A percentile compares a stretch with the other conserved stretches of the same genome.
phyloP scores from a whole-genome alignment of 1,140 invertebrate species.

The Hyposmocoma kahamanoa region DNA sequence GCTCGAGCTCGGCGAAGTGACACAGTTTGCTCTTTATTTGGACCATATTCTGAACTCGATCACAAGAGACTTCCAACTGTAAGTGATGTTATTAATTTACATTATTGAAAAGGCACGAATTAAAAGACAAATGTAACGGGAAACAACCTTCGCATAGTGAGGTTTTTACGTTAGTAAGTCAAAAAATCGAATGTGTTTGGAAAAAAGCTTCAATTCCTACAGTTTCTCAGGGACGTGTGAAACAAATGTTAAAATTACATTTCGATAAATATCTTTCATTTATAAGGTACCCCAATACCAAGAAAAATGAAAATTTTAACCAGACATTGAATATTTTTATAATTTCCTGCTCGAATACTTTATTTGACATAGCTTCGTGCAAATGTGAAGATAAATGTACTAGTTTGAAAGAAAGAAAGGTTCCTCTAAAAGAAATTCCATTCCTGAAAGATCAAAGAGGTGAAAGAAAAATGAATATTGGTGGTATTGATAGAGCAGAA shows the following conservation, averaged over 20 bases:
- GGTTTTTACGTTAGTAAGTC: background rate
- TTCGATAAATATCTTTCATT: background rate
- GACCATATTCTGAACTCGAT: background rate
- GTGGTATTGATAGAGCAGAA: background rate
- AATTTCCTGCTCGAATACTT: background rate
- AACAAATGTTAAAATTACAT: background rate
- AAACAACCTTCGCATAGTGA: background rate
- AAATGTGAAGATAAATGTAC: conserved; percentile 1
- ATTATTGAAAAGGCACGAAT: background rate
- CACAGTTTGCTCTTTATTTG: no score
- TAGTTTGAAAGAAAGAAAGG: background rate
- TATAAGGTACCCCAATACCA: conserved; percentile 1
- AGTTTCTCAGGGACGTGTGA: background rate
- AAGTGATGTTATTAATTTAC: background rate
- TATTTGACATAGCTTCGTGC: background rate
- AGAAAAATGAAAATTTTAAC: background rate
- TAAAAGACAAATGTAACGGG: background rate
- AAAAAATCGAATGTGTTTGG: background rate
- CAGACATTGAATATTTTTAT: background rate
- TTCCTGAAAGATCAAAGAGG: conserved; percentile 4
- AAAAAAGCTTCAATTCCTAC: conserved; percentile 2
- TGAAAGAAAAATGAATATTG: conserved; percentile 3
- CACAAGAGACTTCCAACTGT: background rate
- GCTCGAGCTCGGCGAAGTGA: no score
- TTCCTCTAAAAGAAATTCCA: background rate